Conservation (phyloP, 2,113 vertebrate species). For the Oreochromis aureus region DNA sequence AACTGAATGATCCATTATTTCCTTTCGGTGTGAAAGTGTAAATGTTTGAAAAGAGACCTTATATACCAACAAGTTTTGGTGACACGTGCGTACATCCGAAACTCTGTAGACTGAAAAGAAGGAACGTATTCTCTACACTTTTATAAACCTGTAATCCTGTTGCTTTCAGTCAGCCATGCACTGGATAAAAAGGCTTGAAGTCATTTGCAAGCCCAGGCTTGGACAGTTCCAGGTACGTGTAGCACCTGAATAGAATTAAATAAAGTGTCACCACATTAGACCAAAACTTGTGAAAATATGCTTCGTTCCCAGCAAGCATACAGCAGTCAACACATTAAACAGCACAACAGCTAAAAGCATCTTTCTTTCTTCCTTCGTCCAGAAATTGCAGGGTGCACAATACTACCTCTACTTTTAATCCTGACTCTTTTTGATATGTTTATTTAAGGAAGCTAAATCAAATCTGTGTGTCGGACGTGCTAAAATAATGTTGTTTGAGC, state of each 20-base stretch:
- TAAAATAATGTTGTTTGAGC: background rate
- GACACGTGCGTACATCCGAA: background rate
- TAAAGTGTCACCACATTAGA: background rate
- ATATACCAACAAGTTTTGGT: background rate
- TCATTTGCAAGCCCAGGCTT: background rate
- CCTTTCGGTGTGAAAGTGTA: background rate
- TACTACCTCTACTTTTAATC: background rate
- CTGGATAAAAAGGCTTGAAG: background rate
- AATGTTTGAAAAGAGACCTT: background rate
- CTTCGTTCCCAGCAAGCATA: background rate
- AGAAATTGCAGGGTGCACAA: background rate
- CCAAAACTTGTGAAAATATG: background rate
- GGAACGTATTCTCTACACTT: background rate
- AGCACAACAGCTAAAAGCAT: background rate
- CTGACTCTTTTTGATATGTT: background rate
- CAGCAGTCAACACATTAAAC: background rate
- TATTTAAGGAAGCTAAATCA: background rate
- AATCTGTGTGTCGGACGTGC: background rate
- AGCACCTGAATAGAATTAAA: background rate
- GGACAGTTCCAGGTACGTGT: background rate
- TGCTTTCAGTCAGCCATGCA: background rate
- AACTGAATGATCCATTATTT: background rate
- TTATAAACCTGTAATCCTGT: background rate
- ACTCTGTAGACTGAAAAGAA: background rate
- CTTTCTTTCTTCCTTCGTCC: background rate